Evolutionary conservation across 2,797 vertebrate species (phyloP).

Genomic region (Ceyx erithaca): DNA sequence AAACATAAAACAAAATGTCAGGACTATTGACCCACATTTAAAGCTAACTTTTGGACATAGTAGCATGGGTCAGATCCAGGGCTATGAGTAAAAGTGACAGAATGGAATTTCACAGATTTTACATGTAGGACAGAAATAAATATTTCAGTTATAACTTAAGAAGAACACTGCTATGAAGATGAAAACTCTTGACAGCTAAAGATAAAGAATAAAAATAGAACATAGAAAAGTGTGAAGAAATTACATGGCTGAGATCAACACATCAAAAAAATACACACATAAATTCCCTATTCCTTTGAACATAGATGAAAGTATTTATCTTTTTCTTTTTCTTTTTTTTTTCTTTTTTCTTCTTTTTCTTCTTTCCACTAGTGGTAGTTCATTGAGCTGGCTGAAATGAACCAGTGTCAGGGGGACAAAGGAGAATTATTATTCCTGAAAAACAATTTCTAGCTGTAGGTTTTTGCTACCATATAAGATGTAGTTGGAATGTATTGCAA

Average conservation of each 20-base stretch:
- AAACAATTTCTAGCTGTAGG: neutral
- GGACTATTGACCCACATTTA: neutral
- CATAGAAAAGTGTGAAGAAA: neutral
- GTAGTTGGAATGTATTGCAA: neutral
- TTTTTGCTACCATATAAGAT: neutral
- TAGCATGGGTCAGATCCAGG: neutral
- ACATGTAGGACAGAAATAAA: neutral
- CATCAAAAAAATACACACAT: neutral
- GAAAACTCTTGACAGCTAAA: neutral
- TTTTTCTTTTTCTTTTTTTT: neutral
- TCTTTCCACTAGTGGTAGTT: neutral
- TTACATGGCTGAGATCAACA: neutral
- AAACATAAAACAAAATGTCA: neutral
- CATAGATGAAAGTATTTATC: neutral
- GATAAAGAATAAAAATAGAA: neutral
- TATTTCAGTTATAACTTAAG: neutral
- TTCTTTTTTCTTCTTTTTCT: neutral
- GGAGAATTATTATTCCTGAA: neutral
- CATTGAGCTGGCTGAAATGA: neutral
- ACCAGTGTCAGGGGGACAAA: neutral
- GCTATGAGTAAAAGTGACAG: neutral
- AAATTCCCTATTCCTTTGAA: neutral
- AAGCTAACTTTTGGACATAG: neutral
- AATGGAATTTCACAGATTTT: neutral
- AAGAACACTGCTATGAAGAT: neutral